A percentile compares a stretch with the other conserved stretches of the same genome.
Evolutionary conservation across 2,113 vertebrate genomes (phyloP).

Genomic region (Theristicus caerulescens): DNA sequence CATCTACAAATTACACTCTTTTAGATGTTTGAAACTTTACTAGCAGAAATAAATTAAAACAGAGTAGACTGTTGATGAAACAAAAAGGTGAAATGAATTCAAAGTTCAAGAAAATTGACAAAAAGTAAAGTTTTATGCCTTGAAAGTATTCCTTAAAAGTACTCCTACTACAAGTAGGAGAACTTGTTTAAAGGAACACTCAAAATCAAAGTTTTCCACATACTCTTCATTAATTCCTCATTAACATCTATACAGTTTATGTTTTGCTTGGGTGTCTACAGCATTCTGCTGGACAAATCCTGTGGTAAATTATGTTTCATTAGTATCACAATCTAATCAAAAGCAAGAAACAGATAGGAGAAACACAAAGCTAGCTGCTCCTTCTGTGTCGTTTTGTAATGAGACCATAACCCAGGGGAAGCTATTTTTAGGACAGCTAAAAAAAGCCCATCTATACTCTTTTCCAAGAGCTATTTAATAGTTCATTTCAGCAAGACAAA

Average conservation of each 20-base stretch:
- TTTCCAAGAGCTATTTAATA: background rate
- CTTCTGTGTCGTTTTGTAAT: background rate
- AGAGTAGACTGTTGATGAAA: background rate
- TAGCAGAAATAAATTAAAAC: background rate
- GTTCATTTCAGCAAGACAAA: background rate
- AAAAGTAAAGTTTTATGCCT: background rate
- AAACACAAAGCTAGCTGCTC: background rate
- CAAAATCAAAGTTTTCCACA: background rate
- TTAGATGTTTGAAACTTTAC: background rate
- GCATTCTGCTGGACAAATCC: background rate
- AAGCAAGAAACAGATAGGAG: background rate
- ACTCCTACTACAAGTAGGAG: background rate
- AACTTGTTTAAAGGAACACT: background rate
- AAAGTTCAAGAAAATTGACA: background rate
- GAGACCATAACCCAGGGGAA: background rate
- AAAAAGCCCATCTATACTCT: background rate
- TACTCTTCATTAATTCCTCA: background rate
- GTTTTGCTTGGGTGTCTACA: background rate
- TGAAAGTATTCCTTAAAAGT: background rate
- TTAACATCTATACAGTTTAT: background rate
- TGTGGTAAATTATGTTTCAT: background rate
- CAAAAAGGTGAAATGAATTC: background rate
- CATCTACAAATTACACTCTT: background rate
- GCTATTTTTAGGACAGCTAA: conserved; percentile 19
- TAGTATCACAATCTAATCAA: background rate